Conservation (phyloP, 2,797 vertebrate species). For the Morus bassanus region DNA sequence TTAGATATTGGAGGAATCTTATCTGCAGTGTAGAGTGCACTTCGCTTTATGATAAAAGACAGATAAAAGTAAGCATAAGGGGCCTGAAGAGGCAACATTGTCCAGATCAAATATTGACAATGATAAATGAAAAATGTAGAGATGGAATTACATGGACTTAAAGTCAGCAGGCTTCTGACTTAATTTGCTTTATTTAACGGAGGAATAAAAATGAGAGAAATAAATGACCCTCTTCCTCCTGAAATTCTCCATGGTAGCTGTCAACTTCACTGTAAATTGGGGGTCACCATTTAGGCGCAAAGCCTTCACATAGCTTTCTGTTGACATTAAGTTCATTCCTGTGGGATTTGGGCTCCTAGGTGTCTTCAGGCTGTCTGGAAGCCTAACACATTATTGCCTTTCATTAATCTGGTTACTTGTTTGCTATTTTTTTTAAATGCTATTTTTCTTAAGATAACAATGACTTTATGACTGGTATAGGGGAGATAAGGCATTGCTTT, state of each 20-base stretch:
- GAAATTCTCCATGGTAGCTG: background rate
- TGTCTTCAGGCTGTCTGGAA: background rate
- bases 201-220: background rate
- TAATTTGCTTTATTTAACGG: background rate
- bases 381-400: background rate
- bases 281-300: background rate
- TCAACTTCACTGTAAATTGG: background rate
- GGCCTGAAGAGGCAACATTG: background rate
- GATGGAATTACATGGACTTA: background rate
- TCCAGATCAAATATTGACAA: conserved; percentile 1
- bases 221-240: background rate
- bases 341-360: background rate
- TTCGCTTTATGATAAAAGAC: background rate
- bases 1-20: background rate
- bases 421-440: background rate
- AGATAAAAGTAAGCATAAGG: background rate
- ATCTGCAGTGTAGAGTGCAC: background rate
- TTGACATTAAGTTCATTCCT: background rate
- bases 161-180: background rate
- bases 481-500: background rate
- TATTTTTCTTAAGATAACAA: background rate
- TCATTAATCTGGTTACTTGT: background rate
- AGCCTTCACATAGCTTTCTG: background rate
- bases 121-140: conserved; percentile 1
- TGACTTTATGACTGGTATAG: background rate